Conservation (phyloP, 1,140 invertebrate genomes). For the Cecropterus lyciades region DNA sequence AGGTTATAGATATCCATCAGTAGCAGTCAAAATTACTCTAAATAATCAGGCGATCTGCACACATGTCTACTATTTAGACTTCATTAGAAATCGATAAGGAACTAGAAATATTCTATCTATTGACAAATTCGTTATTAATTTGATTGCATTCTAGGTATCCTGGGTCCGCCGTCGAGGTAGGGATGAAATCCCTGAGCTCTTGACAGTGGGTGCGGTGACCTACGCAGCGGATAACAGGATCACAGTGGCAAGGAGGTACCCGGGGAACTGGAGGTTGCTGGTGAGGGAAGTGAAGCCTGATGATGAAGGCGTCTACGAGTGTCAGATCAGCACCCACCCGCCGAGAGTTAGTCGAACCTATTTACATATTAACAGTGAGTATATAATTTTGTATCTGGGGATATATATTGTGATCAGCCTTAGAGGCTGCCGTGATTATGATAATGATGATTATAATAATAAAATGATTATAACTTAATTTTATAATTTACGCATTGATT, state of each 20-base stretch:
- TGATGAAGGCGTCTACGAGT: constrained; percentile 90
- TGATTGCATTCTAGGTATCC: constrained; percentile 86
- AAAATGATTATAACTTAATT: too few relatives aligned
- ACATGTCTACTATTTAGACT: too few relatives aligned
- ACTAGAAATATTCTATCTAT: too few relatives aligned
- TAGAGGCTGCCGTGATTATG: too few relatives aligned
- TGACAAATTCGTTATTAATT: background rate
- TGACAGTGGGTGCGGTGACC: constrained; percentile 88
- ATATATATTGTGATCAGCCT: too few relatives aligned
- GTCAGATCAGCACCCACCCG: constrained; percentile 91
- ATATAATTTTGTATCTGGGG: background rate
- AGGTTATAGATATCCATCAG: too few relatives aligned
- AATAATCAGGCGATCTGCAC: too few relatives aligned
- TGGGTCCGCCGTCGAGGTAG: constrained; percentile 88
- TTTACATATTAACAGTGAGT: constrained; percentile 89
- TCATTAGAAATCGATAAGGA: too few relatives aligned
- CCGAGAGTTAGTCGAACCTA: constrained; percentile 89
- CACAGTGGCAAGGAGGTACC: constrained; percentile 90
- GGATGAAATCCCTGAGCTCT: constrained; percentile 87
- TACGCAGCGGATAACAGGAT: constrained; percentile 91
- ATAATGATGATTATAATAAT: too few relatives aligned
- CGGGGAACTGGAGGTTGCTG: constrained; percentile 90
- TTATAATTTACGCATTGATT: too few relatives aligned
- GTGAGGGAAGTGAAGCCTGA: constrained; percentile 88
- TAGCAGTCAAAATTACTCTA: too few relatives aligned